Evolutionary conservation across 2,888 invertebrate species (phyloP).

Genomic region (Seira musarum): DNA sequence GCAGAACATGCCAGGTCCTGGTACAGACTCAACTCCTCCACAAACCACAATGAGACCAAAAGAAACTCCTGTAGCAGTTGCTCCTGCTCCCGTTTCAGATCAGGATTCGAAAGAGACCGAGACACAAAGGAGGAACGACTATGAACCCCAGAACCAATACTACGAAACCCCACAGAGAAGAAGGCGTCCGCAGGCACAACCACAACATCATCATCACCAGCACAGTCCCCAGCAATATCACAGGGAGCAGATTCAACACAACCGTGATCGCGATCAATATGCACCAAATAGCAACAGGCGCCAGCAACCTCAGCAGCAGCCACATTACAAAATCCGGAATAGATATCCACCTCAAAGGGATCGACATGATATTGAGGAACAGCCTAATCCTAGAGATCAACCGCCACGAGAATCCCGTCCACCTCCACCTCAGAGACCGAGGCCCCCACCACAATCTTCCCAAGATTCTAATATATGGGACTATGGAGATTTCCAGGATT

Average conservation of each 20-base stretch:
- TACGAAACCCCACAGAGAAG: neutral
- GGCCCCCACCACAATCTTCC: neutral
- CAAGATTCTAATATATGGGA: conserved; percentile 23
- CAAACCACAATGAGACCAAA: conserved; percentile 11
- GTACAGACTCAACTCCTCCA: neutral
- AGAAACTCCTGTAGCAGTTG: conserved; percentile 7
- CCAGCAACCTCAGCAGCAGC: neutral
- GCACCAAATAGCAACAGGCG: neutral
- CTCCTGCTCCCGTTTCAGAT: neutral
- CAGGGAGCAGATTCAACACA: neutral
- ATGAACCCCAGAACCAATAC: neutral
- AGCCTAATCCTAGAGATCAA: neutral
- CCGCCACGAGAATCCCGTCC: neutral
- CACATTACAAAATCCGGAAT: too few species aligned
- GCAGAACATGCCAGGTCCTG: conserved; percentile 8
- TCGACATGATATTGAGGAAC: neutral
- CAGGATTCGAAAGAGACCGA: neutral
- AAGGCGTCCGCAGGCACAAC: neutral
- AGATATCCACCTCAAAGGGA: neutral
- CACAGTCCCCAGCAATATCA: conserved; percentile 2
- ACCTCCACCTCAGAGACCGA: neutral
- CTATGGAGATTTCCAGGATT: conserved; percentile 35
- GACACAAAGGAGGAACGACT: conserved; percentile 10
- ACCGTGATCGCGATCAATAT: neutral
- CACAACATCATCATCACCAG: conserved; percentile 23